Base-by-base conservation (phyloP, 2,113 vertebrate genomes). In the Alces alces region DNA sequence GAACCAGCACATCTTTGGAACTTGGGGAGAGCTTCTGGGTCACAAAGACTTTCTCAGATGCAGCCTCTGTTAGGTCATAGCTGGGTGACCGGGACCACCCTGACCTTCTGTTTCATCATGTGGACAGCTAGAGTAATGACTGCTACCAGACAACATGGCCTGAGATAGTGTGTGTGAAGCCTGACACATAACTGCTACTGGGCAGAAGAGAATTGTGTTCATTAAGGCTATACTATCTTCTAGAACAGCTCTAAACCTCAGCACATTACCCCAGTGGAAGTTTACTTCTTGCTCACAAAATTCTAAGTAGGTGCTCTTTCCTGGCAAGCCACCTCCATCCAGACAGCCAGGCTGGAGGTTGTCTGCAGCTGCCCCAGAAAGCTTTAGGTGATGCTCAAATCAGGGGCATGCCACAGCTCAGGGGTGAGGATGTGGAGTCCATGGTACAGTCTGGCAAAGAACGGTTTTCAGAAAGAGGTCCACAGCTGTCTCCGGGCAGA, bases 71-170 rank as follows among this genome's bases (percentile, higher is more conserved):
- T 3, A 28, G 54, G 23, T 21, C 11, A 7, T 3, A 28, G 58
- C 27, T 30, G 21, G 33, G 23, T 43, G n/a, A 39, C n/a, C 28
- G 23, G 55, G 66, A 45, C 39, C 91, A 36, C 16, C 47, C n/a
- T 45, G 83, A 80, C 50, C 66, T 23, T 73, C 58, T 28, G 43
- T 70, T 19, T 82, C 27, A 50, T 78, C 82, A 27, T 47, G 45
- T 11, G 2, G 1, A 36, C 70, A 60, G 55, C 23, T 2, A 9
- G 39, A 19, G 5, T 19, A 10, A 21, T 4, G 45, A 14, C 43
- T 0, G 0, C 58, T 25, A 1, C 9, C 55, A 19, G 7, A 5
- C 12, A 1, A 15, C n/a, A 1, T 7, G 11, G 5, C 6, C 43
- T 64, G 33, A 39, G 58, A 21, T 4, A 6, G 10, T 13, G 25